Evolutionary conservation across 2,797 vertebrate species (phyloP), one percentile per base, ranked within the genome.

Genomic region (Phrynocephalus forsythii): DNA sequence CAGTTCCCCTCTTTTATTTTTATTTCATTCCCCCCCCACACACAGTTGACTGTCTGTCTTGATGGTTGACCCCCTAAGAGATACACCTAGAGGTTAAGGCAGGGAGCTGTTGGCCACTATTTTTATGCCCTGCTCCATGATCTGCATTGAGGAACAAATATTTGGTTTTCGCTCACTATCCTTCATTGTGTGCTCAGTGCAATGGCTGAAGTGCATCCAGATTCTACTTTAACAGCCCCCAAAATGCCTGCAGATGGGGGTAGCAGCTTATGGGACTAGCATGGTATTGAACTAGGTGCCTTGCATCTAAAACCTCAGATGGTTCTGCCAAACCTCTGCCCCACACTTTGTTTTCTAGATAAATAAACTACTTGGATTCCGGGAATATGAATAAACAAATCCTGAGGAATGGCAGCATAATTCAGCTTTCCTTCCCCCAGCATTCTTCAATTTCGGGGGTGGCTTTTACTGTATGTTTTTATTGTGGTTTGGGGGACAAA

Each of bases 331-430:
- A 71, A 48, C 6, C 30, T 48, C 0, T 2, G 0, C 30, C 48
- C 77, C 67, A 76, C 6, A 78, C 24, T 72, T 92, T 85, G 71
- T 82, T 82, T 87, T 88, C 16, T 38, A 0, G 50, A n/a, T 22
- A 30, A 30, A 1, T 20, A 60, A 52, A 28, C 26, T 83, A 76
- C 1, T 83, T 0, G 18, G 50, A 24, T 24, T 9, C 87, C 33
- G 0, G 73, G n/a, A 89, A 83, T 2, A 69, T 56, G 28, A 78
- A 75, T 1, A 50, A 20, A 38, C 80, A 1, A 76, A 5, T 0
- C 76, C 18, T 66, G 82, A 86, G 52, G 52, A 1, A 77, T 75
- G 79, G 86, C 86, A 84, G 67, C 11, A 0, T 73, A 85, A 72
- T 18, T 63, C n/a, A 33, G 44, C 38, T 82, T 79, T 38, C 52